phyloP scores from a whole-genome alignment of 2,888 invertebrate species.

The Lithophane semibrunnea region DNA sequence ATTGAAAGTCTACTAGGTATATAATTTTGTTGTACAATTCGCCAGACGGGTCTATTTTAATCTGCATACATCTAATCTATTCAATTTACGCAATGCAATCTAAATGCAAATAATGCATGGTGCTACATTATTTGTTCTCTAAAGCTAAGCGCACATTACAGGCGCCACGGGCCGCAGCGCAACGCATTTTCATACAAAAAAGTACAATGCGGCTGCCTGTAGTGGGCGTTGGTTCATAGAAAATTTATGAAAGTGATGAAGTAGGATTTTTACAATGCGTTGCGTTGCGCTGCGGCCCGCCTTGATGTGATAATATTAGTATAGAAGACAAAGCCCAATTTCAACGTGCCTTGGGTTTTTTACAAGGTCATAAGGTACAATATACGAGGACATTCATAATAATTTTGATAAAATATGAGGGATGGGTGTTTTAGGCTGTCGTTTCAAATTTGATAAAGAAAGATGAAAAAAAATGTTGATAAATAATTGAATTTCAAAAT shows the following conservation, averaged over 20 bases:
- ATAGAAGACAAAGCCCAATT: neutral
- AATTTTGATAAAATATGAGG: neutral
- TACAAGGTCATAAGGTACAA: too few relatives aligned
- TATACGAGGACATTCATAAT: neutral
- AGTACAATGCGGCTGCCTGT: neutral
- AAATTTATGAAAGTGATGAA: too few relatives aligned
- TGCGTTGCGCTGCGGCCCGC: too few relatives aligned
- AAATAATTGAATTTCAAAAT: too few relatives aligned
- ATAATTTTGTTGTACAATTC: constrained; percentile 13
- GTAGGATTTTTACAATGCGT: too few relatives aligned
- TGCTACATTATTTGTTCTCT: neutral
- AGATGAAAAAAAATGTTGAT: too few relatives aligned
- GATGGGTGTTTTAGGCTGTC: neutral
- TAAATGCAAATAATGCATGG: constrained; percentile 29
- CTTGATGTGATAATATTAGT: too few relatives aligned
- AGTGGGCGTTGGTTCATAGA: neutral
- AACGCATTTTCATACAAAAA: neutral
- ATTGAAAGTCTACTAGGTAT: neutral
- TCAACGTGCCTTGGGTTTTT: too few relatives aligned
- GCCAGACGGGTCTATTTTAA: neutral
- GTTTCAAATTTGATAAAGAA: neutral
- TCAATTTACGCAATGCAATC: constrained; percentile 15
- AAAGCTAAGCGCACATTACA: neutral
- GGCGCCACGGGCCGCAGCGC: neutral
- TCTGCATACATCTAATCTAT: constrained; percentile 7